A percentile compares a stretch with the other conserved stretches of the same genome.
These are phyloP conservation scores for Electrona antarctica DNA, from an alignment of 2,113 vertebrate species.

Conservation along the genomic window DNA sequence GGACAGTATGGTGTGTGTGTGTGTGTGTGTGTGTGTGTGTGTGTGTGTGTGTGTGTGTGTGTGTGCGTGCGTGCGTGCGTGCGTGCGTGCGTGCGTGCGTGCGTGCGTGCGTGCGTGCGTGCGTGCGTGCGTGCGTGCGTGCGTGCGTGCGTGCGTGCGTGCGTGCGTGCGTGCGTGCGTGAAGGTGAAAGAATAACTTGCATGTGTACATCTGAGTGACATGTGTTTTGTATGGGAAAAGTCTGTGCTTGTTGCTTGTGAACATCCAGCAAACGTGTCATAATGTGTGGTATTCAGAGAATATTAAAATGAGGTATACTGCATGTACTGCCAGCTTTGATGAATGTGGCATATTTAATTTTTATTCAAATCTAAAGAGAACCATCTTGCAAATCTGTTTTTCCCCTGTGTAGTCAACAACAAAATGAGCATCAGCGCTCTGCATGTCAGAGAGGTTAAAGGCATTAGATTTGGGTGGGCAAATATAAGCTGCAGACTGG, in stretches of 20 bases:
- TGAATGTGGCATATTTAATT: conserved; percentile 13
- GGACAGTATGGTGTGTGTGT: background rate
- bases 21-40: conserved; percentile 13
- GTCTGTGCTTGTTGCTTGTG: too few species aligned
- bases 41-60: conserved; percentile 20
- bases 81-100: too few species aligned
- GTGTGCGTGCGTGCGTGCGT: background rate
- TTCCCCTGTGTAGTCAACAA: background rate
- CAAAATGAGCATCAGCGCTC: background rate
- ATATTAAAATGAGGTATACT: too few species aligned
- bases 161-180: too few species aligned
- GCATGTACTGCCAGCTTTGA: background rate
- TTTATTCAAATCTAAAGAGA: background rate
- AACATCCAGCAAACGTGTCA: too few species aligned
- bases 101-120: background rate
- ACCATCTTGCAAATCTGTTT: background rate
- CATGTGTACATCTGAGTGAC: too few species aligned
- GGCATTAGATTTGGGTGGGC: conserved; percentile 6
- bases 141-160: too few species aligned
- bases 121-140: conserved; percentile 15
- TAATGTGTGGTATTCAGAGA: too few species aligned
- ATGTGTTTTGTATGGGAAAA: too few species aligned
- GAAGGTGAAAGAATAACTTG: too few species aligned
- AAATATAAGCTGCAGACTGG: background rate
- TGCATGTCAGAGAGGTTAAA: conserved; percentile 8